Evolutionary conservation across 2,113 vertebrate genomes (phyloP).

Genomic region (Nanorana parkeri): DNA sequence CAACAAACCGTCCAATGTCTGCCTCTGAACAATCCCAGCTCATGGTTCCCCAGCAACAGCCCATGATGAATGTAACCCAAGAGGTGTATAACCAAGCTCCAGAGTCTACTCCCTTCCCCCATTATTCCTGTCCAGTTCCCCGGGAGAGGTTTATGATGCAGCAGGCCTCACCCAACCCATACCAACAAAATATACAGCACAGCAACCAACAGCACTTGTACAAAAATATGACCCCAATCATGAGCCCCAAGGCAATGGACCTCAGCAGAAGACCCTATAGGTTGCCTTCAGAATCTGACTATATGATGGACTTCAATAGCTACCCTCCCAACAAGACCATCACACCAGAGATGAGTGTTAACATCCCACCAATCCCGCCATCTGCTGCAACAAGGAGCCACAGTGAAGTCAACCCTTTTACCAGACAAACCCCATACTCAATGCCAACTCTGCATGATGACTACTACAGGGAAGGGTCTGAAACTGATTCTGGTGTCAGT

Average conservation of each 20-base stretch:
- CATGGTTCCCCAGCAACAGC: background rate
- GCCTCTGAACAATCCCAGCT: background rate
- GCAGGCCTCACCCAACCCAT: slow-evolving; percentile 57
- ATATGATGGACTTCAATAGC: slow-evolving; percentile 75
- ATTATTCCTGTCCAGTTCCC: background rate
- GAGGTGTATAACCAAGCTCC: background rate
- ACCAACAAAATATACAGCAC: slow-evolving; percentile 52
- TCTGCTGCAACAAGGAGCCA: background rate
- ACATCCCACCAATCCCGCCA: slow-evolving; percentile 74
- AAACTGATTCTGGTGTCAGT: slow-evolving; percentile 68
- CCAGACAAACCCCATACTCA: background rate
- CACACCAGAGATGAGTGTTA: slow-evolving; percentile 73
- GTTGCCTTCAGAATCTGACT: slow-evolving; percentile 39
- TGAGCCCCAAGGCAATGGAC: slow-evolving; percentile 10
- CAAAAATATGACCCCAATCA: slow-evolving; percentile 41
- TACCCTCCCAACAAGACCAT: slow-evolving; percentile 81
- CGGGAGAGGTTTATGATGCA: background rate
- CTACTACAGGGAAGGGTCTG: slow-evolving; percentile 69
- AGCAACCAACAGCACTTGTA: slow-evolving; percentile 58
- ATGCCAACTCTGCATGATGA: background rate
- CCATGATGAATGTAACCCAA: background rate
- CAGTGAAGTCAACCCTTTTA: background rate
- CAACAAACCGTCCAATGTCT: background rate
- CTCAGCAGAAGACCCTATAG: slow-evolving; percentile 23
- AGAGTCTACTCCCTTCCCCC: background rate